These are phyloP conservation scores for Ctenochaetus hawaiiensis DNA, from an alignment of 2,797 vertebrate genomes.

Conservation along the genomic window DNA sequence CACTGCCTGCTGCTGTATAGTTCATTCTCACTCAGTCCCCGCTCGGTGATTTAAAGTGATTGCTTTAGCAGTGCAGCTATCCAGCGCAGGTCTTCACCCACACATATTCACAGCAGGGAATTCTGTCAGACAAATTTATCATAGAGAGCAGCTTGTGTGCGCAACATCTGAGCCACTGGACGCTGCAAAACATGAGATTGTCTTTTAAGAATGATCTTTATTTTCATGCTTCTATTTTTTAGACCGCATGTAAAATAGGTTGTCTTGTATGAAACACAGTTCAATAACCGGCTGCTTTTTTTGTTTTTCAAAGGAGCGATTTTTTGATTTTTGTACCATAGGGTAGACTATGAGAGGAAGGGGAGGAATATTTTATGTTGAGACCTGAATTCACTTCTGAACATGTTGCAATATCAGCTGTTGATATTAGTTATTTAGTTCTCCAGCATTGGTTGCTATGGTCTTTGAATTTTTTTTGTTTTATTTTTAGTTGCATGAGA, in stretches of 20 bases:
- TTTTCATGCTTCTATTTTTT: slow-evolving; percentile 5
- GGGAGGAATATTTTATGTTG: not conserved
- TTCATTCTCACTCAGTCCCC: slow-evolving; percentile 64
- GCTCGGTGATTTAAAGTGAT: slow-evolving; percentile 67
- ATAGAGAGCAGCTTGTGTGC: slow-evolving; percentile 41
- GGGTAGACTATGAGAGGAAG: not conserved
- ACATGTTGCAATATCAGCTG: not conserved
- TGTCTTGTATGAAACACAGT: not conserved
- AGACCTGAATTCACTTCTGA: not conserved
- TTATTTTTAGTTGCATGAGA: not conserved
- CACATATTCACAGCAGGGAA: slow-evolving; percentile 67
- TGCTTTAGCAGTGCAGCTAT: slow-evolving; percentile 65
- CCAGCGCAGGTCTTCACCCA: slow-evolving; percentile 53
- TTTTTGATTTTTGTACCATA: not conserved
- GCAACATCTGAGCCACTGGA: slow-evolving; percentile 22
- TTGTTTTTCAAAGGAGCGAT: not conserved
- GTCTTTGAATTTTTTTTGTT: not conserved
- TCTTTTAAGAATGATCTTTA: slow-evolving; percentile 14
- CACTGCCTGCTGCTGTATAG: slow-evolving; percentile 48
- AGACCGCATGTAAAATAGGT: slow-evolving; percentile 1
- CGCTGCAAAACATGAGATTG: slow-evolving; percentile 2
- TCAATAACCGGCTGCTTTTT: not conserved
- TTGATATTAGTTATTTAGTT: not conserved
- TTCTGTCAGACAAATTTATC: slow-evolving; percentile 58
- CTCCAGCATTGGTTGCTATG: not conserved